Conservation (phyloP, 23 tunicate genomes). For the Halocynthia roretzi region DNA sequence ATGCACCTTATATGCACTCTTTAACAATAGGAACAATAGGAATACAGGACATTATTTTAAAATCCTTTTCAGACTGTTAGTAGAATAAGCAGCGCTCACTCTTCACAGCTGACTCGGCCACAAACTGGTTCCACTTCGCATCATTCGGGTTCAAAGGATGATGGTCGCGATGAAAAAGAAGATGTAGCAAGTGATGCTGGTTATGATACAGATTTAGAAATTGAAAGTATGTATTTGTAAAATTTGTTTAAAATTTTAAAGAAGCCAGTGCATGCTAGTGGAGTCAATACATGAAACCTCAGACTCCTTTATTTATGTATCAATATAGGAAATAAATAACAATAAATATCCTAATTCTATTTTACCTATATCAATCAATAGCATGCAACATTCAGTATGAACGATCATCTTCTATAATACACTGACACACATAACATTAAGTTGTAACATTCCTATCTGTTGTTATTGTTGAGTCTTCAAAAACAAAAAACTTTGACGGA, state of each 20-base stretch:
- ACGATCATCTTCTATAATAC: background rate
- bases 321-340: no score
- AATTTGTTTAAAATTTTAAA: background rate
- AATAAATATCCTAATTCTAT: no score
- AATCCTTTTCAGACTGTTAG: constrained; percentile 58
- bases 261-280: background rate
- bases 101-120: constrained; percentile 40
- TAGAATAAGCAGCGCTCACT: constrained; percentile 67
- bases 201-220: constrained; percentile 92
- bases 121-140: constrained; percentile 25
- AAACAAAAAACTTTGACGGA: no score
- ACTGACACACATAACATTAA: background rate
- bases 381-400: background rate
- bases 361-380: no score
- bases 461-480: no score
- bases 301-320: no score
- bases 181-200: constrained; percentile 78
- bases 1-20: background rate
- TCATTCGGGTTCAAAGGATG: constrained; percentile 31
- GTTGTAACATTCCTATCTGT: no score
- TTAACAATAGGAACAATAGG: background rate
- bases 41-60: background rate
- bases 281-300: no score
- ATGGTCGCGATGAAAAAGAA: constrained; percentile 25
- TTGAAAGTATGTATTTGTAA: constrained; percentile 47